phyloP scores from a whole-genome alignment of 2,888 invertebrate genomes.

The Euplexia lucipara region DNA sequence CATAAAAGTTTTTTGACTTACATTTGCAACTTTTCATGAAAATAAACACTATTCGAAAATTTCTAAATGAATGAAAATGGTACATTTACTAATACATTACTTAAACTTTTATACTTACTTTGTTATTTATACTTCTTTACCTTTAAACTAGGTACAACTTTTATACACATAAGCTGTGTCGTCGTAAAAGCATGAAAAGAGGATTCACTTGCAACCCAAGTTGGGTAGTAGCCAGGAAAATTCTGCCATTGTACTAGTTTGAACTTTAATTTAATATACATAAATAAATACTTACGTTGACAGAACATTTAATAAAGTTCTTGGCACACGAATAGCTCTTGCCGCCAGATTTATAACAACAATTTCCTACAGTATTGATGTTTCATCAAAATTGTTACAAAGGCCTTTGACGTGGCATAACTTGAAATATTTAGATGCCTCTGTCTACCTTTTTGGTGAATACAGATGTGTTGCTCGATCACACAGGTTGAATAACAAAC shows the following conservation, averaged over 20 bases:
- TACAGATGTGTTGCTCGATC: not conserved
- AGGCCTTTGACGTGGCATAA: too few species aligned
- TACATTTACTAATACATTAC: not conserved
- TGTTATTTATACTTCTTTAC: not conserved
- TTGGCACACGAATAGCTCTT: conserved; percentile 22
- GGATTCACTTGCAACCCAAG: conserved; percentile 52
- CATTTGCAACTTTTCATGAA: too few species aligned
- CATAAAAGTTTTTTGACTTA: too few species aligned
- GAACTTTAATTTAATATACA: conserved; percentile 19
- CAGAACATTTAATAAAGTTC: conserved; percentile 29
- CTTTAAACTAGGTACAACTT: conserved; percentile 9
- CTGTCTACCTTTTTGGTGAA: not conserved
- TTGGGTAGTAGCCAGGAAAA: conserved; percentile 57
- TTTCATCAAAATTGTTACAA: not conserved
- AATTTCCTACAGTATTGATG: not conserved
- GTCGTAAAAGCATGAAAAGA: conserved; percentile 42
- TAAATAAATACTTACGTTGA: conserved; percentile 43
- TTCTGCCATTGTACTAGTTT: conserved; percentile 45
- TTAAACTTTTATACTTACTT: not conserved
- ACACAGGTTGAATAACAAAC: too few species aligned
- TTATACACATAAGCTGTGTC: conserved; percentile 28
- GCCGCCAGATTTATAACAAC: not conserved
- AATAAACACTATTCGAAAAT: too few species aligned
- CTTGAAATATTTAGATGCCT: not conserved
- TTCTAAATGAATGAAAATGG: too few species aligned